Evolutionary conservation across 2,888 invertebrate species (phyloP), one percentile per base, ranked within the genome.

Genomic region (Pyrocoelia pectoralis): DNA sequence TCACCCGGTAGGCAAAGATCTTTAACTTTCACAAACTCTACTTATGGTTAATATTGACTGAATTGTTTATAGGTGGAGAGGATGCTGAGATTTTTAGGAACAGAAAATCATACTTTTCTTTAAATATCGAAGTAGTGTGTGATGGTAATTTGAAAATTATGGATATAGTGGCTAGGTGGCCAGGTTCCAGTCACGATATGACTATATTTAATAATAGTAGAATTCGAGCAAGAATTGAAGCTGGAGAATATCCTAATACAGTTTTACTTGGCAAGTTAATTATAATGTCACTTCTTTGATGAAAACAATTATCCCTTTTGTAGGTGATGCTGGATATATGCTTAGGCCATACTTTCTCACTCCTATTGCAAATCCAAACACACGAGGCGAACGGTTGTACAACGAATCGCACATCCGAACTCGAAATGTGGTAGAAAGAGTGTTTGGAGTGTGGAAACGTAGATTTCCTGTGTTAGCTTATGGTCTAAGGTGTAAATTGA

Each of bases 401-500:
- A 61, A 65, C 46, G 65, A 65, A 29, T 5, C 61, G 4, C 51
- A 52, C 5, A 65, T 65, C 13, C 49, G 68, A 57, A 72, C 70
- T 12, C 15, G 71, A 17, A 72, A 72, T 62, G n/a, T 24, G 10
- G 60, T 72, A 8, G 69, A 73, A 41, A 38, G 70, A 38, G 59
- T 58, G 17, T 73, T 68, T 72, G 72, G 72, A 5, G 61, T 68
- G 6, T 61, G 62, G 33, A 73, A 73, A 59, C 52, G 72, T 46
- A 28, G 72, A 50, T 74, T 75, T 67, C 73, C 72, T 18, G 61
- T 68, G 4, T 38, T 74, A n/a, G 67, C 70, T 2, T 15, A 68
- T 41, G 72, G 71, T 12, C 33, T 58, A n/a, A 49, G 64, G 13
- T 14, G 57, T 6, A 51, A 61, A 68, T 73, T 50, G 70, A 60